These are phyloP conservation scores for Drosophila nigritarsus DNA, from an alignment of 2,888 invertebrate genomes.

Conservation along the genomic window DNA sequence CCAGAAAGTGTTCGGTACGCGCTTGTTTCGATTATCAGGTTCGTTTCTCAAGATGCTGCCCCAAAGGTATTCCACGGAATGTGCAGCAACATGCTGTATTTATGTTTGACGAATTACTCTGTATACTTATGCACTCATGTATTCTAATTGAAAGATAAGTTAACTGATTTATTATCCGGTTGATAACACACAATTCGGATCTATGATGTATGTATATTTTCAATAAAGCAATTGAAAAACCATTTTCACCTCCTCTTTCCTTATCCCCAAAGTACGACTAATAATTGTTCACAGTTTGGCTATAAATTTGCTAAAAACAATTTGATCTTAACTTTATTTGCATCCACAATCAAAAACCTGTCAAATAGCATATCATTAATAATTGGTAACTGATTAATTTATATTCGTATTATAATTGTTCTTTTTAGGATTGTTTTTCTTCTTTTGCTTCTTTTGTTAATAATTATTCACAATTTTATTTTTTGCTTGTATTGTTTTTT, in stretches of 20 bases:
- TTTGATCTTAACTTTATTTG: conserved; percentile 72
- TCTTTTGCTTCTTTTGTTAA: conserved; percentile 68
- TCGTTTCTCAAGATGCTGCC: conserved; percentile 14
- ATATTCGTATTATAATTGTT: conserved; percentile 52
- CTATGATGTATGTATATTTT: conserved; percentile 51
- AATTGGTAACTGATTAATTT: conserved; percentile 45
- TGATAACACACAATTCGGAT: conserved; percentile 41
- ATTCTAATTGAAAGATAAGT: conserved; percentile 66
- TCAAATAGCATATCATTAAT: conserved; percentile 49
- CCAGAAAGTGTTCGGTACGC: conserved; percentile 9
- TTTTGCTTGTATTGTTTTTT: conserved; percentile 12
- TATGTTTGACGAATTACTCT: conserved; percentile 10
- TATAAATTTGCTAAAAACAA: conserved; percentile 54
- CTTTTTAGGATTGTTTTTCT: conserved; percentile 43
- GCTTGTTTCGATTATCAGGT: conserved; percentile 24
- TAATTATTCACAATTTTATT: conserved; percentile 71
- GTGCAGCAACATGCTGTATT: conserved; percentile 32
- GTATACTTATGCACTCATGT: conserved; percentile 43
- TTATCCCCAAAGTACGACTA: conserved; percentile 1
- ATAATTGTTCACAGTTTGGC: conserved; percentile 16
- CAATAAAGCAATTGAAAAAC: conserved; percentile 52
- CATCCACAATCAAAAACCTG: conserved; percentile 42
- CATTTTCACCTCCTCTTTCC: conserved; percentile 22
- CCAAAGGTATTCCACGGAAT: conserved; percentile 2
- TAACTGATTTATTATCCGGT: conserved; percentile 64